Conservation (phyloP, 2,888 invertebrate genomes). For the Hermodice carunculata region DNA sequence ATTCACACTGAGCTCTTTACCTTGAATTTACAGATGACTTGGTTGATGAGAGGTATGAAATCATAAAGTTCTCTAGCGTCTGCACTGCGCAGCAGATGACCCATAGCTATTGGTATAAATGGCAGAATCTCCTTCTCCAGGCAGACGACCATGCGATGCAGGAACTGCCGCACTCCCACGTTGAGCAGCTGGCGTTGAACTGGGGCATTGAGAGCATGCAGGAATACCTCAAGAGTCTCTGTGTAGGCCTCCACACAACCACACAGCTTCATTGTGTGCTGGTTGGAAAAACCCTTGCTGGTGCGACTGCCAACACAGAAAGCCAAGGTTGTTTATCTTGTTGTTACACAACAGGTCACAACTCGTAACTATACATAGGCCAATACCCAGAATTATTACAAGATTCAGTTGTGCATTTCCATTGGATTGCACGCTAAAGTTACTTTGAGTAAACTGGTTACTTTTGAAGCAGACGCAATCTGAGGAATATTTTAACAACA, state of each 20-base stretch:
- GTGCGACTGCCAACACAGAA: constrained; percentile 69
- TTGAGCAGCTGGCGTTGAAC: constrained; percentile 61
- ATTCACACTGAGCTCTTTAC: too few relatives aligned
- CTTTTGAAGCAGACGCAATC: too few relatives aligned
- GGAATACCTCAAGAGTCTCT: constrained; percentile 72
- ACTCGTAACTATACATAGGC: too few relatives aligned
- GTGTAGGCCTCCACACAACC: constrained; percentile 72
- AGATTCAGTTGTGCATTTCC: too few relatives aligned
- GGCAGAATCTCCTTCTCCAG: constrained; percentile 74
- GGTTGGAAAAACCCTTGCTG: constrained; percentile 75
- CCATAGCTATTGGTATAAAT: constrained; percentile 72
- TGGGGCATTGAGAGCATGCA: constrained; percentile 70
- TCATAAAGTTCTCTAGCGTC: constrained; percentile 70
- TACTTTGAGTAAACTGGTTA: too few relatives aligned
- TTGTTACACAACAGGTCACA: too few relatives aligned
- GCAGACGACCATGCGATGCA: constrained; percentile 75
- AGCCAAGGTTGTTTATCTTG: too few relatives aligned
- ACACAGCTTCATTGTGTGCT: constrained; percentile 72
- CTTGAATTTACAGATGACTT: constrained; percentile 75
- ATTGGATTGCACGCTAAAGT: too few relatives aligned
- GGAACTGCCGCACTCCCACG: constrained; percentile 72
- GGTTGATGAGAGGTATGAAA: constrained; percentile 74
- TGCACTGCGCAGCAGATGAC: constrained; percentile 70
- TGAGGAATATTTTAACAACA: too few relatives aligned
- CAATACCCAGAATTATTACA: too few relatives aligned